These are phyloP conservation scores for Corythornis leucogaster DNA, from an alignment of 2,797 vertebrate species.

Conservation along the genomic window DNA sequence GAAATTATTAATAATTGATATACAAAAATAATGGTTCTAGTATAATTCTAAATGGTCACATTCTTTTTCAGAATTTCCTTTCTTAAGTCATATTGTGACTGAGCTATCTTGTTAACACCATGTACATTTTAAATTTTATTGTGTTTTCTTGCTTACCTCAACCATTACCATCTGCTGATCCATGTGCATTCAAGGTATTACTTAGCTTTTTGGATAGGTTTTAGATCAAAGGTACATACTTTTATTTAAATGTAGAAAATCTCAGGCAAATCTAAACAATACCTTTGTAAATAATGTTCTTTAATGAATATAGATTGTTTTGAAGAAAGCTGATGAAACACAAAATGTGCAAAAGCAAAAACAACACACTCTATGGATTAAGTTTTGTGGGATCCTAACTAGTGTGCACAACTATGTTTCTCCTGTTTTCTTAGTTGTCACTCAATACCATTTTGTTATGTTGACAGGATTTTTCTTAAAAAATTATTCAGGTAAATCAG, in stretches of 20 bases:
- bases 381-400: not conserved
- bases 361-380: not conserved
- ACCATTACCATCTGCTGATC: not conserved
- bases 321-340: not conserved
- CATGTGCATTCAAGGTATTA: not conserved
- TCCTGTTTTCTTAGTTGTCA: not conserved
- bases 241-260: constrained; percentile 11
- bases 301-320: constrained; percentile 6
- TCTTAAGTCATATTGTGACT: not conserved
- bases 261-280: not conserved
- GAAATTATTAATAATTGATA: not conserved
- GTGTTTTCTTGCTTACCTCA: constrained; percentile 9
- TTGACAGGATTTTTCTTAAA: not conserved
- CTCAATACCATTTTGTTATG: not conserved
- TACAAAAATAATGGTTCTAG: not conserved
- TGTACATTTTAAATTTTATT: not conserved
- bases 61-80: not conserved
- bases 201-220: not conserved
- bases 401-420: not conserved
- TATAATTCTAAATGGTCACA: not conserved
- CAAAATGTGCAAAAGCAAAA: not conserved
- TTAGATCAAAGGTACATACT: constrained; percentile 2
- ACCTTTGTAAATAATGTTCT: constrained; percentile 1
- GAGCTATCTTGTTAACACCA: not conserved
- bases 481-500: not conserved